Base-by-base conservation (phyloP, 2,888 invertebrate species). In the Chymomyza caudatula region DNA sequence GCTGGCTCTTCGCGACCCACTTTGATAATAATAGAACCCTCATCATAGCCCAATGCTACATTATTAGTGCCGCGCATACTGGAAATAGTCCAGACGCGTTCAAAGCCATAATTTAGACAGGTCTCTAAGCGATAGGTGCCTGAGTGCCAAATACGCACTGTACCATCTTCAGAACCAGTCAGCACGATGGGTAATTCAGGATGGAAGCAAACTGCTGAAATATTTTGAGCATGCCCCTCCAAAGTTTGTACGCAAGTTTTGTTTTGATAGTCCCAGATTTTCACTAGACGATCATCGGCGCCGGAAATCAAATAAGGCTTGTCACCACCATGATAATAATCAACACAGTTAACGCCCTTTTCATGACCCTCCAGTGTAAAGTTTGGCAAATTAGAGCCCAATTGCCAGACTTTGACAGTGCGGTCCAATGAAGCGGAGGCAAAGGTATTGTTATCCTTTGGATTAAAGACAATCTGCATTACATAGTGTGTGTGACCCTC, bases 261-360 rank as follows among this genome's bases (percentile, higher is more conserved):
- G 91, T 99, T 99, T 91, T 99, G 97, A 90, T 99, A 99, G 89
- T 99, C 99, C 99, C 99, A 99, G 85, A 99, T 99, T 91, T 99
- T 99, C 4, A 99, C 98, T 52, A 96, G 92, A 60, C 97, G 94
- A 90, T 99, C 99, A 90, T 99, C 99, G 25, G 99, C 99, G 2
- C 99, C 99, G 58, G 99, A 99, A 87, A 98, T 99, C 60, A 99
- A 92, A 89, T 99, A 99, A 0, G 99, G 99, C 87, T 99, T 99
- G 89, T 99, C 99, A 4, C 98, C 99, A 5, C 98, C 99, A 88
- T 98, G 96, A 89, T 99, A 99, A 88, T 99, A 99, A 90, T 99
- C 99, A 0, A 99, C 97, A 90, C 99, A 99, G 90, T 99, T 99
- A 0, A 99, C 98, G 23, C 99, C 99, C 89, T 99, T 99, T 84